Percentiles rank a stretch among this genome's conserved stretches.
Conservation (phyloP, 30 jellyfish, hydroid and myxozoan species). For the Morbakka virulenta region DNA sequence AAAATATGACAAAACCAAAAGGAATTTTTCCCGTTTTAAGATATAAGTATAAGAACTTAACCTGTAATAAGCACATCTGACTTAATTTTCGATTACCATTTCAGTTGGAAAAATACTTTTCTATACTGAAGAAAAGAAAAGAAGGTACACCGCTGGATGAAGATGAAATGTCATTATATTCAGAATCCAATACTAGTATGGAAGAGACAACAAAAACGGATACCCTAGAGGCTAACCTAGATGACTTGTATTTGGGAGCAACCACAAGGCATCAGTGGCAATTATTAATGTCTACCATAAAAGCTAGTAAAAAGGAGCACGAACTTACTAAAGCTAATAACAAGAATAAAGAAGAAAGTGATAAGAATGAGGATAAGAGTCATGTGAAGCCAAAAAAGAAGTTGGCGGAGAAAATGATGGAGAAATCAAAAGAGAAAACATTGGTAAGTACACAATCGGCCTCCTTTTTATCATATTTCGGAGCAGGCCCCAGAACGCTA, state of each 20-base stretch:
- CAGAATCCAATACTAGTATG: slow-evolving; percentile 86
- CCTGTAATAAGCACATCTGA: too few species aligned
- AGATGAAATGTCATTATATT: slow-evolving; percentile 84
- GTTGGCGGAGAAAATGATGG: neutral
- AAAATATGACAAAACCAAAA: too few species aligned
- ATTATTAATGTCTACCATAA: slow-evolving; percentile 65
- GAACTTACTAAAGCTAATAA: slow-evolving; percentile 48
- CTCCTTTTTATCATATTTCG: neutral
- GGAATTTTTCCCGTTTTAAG: too few species aligned
- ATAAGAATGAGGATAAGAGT: slow-evolving; percentile 5
- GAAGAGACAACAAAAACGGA: slow-evolving; percentile 57
- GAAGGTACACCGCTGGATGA: slow-evolving; percentile 94
- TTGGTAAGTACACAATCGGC: too few species aligned
- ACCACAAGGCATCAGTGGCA: slow-evolving; percentile 99
- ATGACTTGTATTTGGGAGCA: slow-evolving; percentile 93
- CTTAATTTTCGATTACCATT: too few species aligned
- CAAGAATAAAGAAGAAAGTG: slow-evolving; percentile 20
- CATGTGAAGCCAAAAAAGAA: slow-evolving; percentile 18
- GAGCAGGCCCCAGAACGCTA: too few species aligned
- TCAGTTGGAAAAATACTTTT: slow-evolving; percentile 85
- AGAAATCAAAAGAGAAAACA: neutral
- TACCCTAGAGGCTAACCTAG: slow-evolving; percentile 85
- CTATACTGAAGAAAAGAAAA: slow-evolving; percentile 84
- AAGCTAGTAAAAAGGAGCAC: slow-evolving; percentile 86
- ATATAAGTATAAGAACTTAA: too few species aligned